Conservation (phyloP, 2,113 vertebrate genomes). For the Gallinago paraguaiae region DNA sequence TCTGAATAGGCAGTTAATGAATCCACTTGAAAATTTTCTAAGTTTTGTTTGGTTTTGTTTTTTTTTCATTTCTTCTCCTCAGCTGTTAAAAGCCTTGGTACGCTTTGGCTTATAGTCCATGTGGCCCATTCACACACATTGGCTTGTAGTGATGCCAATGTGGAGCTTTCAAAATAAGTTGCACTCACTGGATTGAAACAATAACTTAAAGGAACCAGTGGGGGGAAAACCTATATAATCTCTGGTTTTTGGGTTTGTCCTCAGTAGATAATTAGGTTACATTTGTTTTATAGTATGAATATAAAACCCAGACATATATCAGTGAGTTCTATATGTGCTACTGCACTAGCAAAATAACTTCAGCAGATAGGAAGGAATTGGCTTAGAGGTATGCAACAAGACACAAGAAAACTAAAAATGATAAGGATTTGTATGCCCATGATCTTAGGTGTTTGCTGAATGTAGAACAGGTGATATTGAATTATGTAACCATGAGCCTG, state of each 20-base stretch:
- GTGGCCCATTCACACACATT: not conserved
- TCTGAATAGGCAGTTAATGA: not conserved
- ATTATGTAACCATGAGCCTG: not conserved
- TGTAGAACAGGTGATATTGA: not conserved
- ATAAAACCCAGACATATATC: not conserved
- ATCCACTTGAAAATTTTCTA: not conserved
- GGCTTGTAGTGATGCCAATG: not conserved
- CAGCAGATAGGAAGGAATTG: not conserved
- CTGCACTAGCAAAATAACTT: not conserved
- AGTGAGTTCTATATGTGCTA: not conserved
- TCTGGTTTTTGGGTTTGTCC: not conserved
- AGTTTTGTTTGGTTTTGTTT: not conserved
- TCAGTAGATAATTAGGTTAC: not conserved
- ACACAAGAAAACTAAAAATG: not conserved
- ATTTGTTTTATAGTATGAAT: not conserved
- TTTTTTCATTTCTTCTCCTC: not conserved
- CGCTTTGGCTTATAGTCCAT: not conserved
- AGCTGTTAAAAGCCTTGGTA: not conserved
- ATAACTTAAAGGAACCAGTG: not conserved
- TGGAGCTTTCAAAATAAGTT: not conserved
- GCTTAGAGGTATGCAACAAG: not conserved
- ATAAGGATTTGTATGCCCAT: not conserved
- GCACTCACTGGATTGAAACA: not conserved
- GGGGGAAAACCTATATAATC: not conserved
- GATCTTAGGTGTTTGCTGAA: not conserved